A percentile compares a stretch with the other conserved stretches of the same genome.
phyloP scores from a whole-genome alignment of 2,797 vertebrate genomes.

The Rallus crepitans region DNA sequence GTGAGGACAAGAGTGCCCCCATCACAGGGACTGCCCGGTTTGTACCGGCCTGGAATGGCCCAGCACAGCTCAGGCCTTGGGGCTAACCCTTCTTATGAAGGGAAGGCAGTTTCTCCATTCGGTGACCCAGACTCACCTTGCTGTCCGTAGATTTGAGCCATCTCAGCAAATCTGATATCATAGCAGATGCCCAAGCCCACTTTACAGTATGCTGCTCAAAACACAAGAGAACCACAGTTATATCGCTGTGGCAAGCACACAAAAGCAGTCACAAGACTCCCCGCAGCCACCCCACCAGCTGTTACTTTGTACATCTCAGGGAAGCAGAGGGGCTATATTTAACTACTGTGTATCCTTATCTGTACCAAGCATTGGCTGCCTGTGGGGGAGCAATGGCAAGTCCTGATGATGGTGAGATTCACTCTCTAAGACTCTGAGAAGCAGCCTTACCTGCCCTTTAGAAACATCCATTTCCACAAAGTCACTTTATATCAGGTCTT shows the following conservation, averaged over 20 bases:
- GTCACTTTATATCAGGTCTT: not conserved
- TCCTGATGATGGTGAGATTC: not conserved
- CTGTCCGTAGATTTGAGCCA: slow-evolving; percentile 92
- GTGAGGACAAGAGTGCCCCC: rapidly evolving
- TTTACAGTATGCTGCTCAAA: slow-evolving; percentile 91
- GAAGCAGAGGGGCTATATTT: not conserved
- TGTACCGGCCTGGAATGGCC: rapidly evolving
- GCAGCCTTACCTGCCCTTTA: not conserved
- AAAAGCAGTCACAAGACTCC: not conserved
- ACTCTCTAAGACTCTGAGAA: not conserved
- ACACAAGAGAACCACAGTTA: slow-evolving; percentile 56
- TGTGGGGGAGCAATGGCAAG: not conserved
- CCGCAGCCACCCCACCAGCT: not conserved
- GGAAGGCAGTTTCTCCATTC: too few relatives aligned
- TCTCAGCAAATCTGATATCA: slow-evolving; percentile 94
- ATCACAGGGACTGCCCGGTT: not conserved
- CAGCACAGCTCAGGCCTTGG: not conserved
- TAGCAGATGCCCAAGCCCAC: slow-evolving; percentile 99
- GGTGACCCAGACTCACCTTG: slow-evolving; percentile 82
- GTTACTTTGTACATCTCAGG: not conserved
- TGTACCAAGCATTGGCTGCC: not conserved
- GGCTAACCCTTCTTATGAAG: too few relatives aligned
- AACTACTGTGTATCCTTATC: not conserved
- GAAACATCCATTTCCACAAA: not conserved
- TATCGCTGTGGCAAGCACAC: not conserved